phyloP scores from a whole-genome alignment of 1,140 invertebrate species.

The Lycorma delicatula region DNA sequence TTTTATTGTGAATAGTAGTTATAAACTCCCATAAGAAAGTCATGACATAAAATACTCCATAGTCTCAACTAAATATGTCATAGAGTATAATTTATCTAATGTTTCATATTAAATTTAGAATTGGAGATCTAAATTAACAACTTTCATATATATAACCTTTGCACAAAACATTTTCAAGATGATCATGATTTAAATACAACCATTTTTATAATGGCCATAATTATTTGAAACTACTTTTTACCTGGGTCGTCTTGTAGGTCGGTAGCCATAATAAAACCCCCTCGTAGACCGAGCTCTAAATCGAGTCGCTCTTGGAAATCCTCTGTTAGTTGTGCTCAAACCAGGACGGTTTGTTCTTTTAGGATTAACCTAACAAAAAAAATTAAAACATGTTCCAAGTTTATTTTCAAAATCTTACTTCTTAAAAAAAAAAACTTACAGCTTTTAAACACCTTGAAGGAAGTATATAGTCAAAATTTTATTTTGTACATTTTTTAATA shows the following conservation, averaged over 20 bases:
- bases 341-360: constrained; percentile 98
- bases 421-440: neutral
- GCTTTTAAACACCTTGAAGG: neutral
- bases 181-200: too few relatives aligned
- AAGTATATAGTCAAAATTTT: neutral
- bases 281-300: constrained; percentile 43
- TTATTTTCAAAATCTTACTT: neutral
- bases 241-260: constrained; percentile 25
- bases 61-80: too few relatives aligned
- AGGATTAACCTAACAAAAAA: constrained; percentile 66
- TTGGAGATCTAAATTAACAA: too few relatives aligned
- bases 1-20: too few relatives aligned
- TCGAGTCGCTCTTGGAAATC: constrained; percentile 55
- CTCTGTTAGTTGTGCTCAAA: constrained; percentile 87
- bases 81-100: too few relatives aligned
- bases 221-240: too few relatives aligned
- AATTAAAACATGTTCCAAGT: constrained; percentile 18
- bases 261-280: constrained; percentile 23
- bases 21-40: too few relatives aligned
- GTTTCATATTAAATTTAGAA: too few relatives aligned
- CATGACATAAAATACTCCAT: too few relatives aligned
- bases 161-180: too few relatives aligned
- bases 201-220: too few relatives aligned
- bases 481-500: neutral
- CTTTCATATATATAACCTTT: too few relatives aligned